Evolutionary conservation across 53 echinoderm and acorn worm species (phyloP), one percentile per base, ranked within the genome.

Genomic region (Crossaster papposus): DNA sequence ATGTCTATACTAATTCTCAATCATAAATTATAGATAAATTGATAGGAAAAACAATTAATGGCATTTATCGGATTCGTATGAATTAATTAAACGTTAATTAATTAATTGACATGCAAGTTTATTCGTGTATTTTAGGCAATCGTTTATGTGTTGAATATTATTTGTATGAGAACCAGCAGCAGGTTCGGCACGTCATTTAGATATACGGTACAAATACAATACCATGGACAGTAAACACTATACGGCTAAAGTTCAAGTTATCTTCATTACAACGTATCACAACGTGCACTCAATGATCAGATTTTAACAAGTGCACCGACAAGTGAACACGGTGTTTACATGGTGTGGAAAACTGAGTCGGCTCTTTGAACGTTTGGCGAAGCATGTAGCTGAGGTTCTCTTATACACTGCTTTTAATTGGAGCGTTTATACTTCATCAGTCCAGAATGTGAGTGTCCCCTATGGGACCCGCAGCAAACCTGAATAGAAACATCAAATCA

Each of bases 161-260:
- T 35, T 4, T 74, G 23, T 4, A 35, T 74, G 74, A 29, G 74
- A 74, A 35, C 36, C 74, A 29, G 28, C 74, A 74, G 35, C 35
- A 10, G 74, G 74, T 74, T 74, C 10, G 74, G 74, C 54, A 54
- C 26, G 30, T 1, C 30, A 1, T 24, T 22, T 11, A 15, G 23
- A 7, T 28, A 15, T 34, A 71, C 71, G 44, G 44, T 44, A 44
- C n/a, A n/a, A n/a, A n/a, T n/a, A n/a, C n/a, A n/a, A n/a, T 5
- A 78, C 38, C 12, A 50, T 33, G 12, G 24, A 78, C 14, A 33
- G 78, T 44, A 33, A 78, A 78, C 24, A 71, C 29, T 13, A 8
- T 28, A 71, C 13, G 29, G 74, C 14, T 35, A 74, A 74, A 74
- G 74, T 32, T 74, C 74, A 74, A 74, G 74, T 74, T 18, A 4